Conservation (phyloP, 2,113 vertebrate genomes). For the Coreoperca whiteheadi region DNA sequence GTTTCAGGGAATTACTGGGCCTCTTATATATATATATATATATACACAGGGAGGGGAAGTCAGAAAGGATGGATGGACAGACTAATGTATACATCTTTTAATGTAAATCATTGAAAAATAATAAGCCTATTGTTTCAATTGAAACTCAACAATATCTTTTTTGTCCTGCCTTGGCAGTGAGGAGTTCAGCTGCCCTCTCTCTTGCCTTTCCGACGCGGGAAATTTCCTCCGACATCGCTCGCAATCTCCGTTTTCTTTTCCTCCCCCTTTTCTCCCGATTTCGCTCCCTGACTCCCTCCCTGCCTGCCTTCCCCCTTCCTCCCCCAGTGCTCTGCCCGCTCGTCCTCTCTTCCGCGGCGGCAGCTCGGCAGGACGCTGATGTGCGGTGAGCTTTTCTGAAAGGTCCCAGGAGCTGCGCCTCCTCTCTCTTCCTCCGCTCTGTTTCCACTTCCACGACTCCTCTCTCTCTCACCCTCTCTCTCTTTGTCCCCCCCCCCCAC, state of each 20-base stretch:
- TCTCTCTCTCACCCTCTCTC: constrained; percentile 14
- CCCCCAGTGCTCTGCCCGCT: constrained; percentile 67
- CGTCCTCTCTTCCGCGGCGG: constrained; percentile 82
- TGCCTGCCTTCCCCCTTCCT: too few relatives aligned
- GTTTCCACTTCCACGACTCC: constrained; percentile 15
- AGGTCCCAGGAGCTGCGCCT: constrained; percentile 90
- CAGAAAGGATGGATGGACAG: background rate
- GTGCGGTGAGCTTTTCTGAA: constrained; percentile 89
- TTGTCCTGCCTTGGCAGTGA: too few relatives aligned
- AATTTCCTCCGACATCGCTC: constrained; percentile 21
- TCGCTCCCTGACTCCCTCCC: background rate
- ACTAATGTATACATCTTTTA: background rate
- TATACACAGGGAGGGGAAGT: background rate
- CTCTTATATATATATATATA: too few relatives aligned
- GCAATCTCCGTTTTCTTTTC: constrained; percentile 17
- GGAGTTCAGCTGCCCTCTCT: background rate
- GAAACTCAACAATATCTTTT: background rate
- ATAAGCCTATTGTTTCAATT: background rate
- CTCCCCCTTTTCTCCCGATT: constrained; percentile 7
- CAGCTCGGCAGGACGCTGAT: constrained; percentile 85
- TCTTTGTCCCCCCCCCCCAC: constrained; percentile 59
- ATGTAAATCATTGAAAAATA: too few relatives aligned
- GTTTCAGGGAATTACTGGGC: background rate
- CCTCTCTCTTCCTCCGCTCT: constrained; percentile 13
- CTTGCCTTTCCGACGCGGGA: background rate